phyloP scores from a whole-genome alignment of 2,113 vertebrate species.

The Myiagra hebetior region DNA sequence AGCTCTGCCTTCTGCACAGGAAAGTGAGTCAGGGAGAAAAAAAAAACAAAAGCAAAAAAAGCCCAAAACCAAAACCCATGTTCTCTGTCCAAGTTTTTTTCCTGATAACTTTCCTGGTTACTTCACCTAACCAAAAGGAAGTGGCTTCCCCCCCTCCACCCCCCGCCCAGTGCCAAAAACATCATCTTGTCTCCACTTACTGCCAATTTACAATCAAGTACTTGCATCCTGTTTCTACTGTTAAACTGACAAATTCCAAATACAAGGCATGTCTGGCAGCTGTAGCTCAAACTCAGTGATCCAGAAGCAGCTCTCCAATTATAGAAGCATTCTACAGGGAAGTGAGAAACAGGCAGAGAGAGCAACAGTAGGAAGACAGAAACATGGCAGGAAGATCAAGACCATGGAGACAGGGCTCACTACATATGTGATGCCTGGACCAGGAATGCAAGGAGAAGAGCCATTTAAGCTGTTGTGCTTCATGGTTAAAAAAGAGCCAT shows the following conservation, averaged over 20 bases:
- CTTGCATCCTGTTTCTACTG: constrained; percentile 26
- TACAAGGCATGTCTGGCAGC: neutral
- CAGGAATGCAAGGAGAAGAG: neutral
- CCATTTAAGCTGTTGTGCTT: neutral
- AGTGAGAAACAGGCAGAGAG: neutral
- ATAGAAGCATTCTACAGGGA: neutral
- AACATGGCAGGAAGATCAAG: neutral
- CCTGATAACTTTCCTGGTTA: neutral
- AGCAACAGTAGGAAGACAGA: neutral
- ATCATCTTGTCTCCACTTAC: neutral
- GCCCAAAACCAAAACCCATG: neutral
- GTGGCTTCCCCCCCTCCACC: neutral
- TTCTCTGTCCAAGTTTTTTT: neutral
- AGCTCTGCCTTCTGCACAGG: neutral
- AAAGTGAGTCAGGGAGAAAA: neutral
- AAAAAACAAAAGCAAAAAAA: neutral
- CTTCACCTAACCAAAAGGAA: neutral
- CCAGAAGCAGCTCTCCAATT: neutral
- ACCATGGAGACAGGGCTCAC: neutral
- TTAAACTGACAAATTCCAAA: constrained; percentile 3
- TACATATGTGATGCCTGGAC: neutral
- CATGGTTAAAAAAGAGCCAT: neutral
- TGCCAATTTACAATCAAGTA: constrained; percentile 29
- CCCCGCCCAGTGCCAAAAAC: neutral
- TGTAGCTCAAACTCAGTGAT: neutral